phyloP scores from a whole-genome alignment of 2,797 vertebrate genomes.

The Tarsius wallacei region DNA sequence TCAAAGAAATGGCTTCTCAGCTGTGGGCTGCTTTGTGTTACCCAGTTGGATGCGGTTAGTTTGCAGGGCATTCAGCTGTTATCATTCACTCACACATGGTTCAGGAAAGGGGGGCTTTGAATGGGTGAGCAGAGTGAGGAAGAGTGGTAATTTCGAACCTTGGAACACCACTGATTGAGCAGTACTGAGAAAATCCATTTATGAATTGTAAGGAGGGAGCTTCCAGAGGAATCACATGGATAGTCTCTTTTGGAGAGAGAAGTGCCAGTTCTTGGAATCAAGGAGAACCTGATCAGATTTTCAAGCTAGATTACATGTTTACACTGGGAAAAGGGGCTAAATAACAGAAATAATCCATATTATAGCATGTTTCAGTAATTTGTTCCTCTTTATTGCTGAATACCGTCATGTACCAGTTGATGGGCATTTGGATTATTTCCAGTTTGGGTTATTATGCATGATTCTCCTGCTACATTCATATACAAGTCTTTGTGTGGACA shows the following conservation, averaged over 20 bases:
- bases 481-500: neutral
- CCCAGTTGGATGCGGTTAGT: neutral
- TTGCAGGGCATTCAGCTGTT: neutral
- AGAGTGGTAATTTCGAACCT: neutral
- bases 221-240: neutral
- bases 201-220: neutral
- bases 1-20: neutral
- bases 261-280: neutral
- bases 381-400: neutral
- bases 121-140: neutral
- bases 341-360: neutral
- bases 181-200: neutral
- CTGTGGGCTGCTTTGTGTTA: neutral
- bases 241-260: neutral
- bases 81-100: neutral
- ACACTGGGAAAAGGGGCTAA: neutral
- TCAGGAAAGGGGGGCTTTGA: slow-evolving; percentile 6
- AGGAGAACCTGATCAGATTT: neutral
- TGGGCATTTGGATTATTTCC: neutral
- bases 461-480: neutral
- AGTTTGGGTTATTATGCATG: neutral
- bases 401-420: neutral
- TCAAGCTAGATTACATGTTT: neutral
- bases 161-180: neutral
- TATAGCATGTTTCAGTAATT: no score